Evolutionary conservation across 2,797 vertebrate genomes (phyloP), one percentile per base, ranked within the genome.

Genomic region (Arnoldichthys spilopterus): DNA sequence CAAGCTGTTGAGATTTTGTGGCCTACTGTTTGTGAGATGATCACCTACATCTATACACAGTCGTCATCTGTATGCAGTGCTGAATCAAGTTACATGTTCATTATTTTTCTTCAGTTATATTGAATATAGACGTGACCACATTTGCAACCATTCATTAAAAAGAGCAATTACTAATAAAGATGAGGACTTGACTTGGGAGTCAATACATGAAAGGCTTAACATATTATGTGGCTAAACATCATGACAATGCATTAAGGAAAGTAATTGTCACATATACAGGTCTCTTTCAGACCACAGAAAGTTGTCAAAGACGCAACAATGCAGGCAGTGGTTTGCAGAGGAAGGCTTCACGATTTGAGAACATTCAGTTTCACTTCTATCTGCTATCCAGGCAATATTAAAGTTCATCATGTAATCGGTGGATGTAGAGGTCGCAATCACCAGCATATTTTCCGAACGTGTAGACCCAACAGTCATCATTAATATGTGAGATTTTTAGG

Each of bases 351-450:
- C 45, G 4, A n/a, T 8, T 28, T 49, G 26, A 18, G 24, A 69
- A 30, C 28, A n/a, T 15, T 78, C 11, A 32, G 47, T 72, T 72
- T 78, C 49, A 34, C 49, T 72, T 78, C 32, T 37, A 4, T 40
- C 30, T 22, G 6, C 58, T 53, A 24, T 30, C 34, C n/a, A 63
- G 11, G 28, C 26, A 26, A 8, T n/a, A 18, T 0, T 20, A n/a
- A 68, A 11, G 20, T 4, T 20, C 43, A 62, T 18, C 1, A 18
- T 30, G 2, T 6, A 16, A 16, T 68, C 22, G 26, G 12, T 49
- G 24, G 28, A 59, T 3, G 16, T 49, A 30, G 20, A 2, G 12
- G 11, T 20, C 2, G 13, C 37, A 22, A 6, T 69, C 16, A 30
- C 6, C 22, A 32, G 18, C 18, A 67, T 16, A 32, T 69, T 20